Evolutionary conservation across 53 echinoderm and acorn worm species (phyloP).

Genomic region (Paracentrotus lividus): DNA sequence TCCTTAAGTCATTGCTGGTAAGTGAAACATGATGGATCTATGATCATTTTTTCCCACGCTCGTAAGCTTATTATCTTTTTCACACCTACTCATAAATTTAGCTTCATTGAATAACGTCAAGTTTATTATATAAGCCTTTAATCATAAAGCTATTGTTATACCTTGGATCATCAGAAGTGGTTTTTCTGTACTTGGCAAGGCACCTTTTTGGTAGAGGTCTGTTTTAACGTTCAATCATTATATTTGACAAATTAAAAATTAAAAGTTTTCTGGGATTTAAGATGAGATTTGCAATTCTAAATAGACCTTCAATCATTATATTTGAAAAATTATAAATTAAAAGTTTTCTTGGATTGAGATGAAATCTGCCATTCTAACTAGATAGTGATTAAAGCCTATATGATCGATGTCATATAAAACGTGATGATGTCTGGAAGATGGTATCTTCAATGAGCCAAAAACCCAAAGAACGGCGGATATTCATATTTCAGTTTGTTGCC

Average conservation of each 20-base stretch:
- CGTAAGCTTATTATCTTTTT: conserved; percentile 18
- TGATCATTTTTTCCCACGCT: conserved; percentile 55
- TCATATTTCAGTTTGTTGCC: neutral
- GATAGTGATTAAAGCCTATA: neutral
- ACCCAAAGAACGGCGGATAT: neutral
- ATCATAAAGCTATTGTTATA: neutral
- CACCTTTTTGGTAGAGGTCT: neutral
- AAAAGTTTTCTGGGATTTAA: neutral
- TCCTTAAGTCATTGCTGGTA: conserved; percentile 61
- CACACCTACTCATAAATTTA: conserved; percentile 19
- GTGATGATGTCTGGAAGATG: conserved; percentile 37
- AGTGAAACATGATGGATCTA: conserved; percentile 67
- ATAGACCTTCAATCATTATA: neutral
- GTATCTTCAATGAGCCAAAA: conserved; percentile 1
- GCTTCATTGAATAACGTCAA: neutral
- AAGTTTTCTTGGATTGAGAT: neutral
- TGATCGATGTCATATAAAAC: neutral
- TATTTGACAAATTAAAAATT: neutral
- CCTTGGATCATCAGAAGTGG: neutral
- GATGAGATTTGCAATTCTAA: neutral
- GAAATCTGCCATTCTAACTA: neutral
- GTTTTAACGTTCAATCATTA: neutral
- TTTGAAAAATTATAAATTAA: neutral
- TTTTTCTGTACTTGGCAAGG: neutral
- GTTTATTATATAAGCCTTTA: neutral